Conservation (phyloP, 2,888 invertebrate genomes). For the Rhopalosiphum nymphaeae region DNA sequence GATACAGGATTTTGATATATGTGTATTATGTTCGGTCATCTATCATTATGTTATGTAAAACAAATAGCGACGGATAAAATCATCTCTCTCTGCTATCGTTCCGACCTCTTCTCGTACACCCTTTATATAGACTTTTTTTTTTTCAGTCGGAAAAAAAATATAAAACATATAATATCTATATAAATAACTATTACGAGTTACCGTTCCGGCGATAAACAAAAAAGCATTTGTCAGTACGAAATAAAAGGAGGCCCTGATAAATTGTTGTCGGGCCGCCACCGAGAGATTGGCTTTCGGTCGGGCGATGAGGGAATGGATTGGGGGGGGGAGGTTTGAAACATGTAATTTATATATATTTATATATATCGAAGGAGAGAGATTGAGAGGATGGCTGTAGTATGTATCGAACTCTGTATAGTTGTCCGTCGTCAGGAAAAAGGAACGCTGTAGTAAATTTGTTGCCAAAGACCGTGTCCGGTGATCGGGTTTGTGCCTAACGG, state of each 20-base stretch:
- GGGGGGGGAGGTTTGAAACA: background rate
- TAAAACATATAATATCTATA: slow-evolving; percentile 25
- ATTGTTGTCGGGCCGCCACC: slow-evolving; percentile 44
- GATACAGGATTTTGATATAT: slow-evolving; percentile 42
- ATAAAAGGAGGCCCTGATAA: slow-evolving; percentile 52
- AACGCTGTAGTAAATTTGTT: slow-evolving; percentile 39
- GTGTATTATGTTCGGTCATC: slow-evolving; percentile 43
- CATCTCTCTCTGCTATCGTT: background rate
- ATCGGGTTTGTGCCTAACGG: slow-evolving; percentile 17
- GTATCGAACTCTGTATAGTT: background rate
- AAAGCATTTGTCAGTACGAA: slow-evolving; percentile 60
- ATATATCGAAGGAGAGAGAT: background rate
- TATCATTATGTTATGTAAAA: slow-evolving; percentile 59
- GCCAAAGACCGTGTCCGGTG: slow-evolving; percentile 57
- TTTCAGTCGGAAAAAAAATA: background rate
- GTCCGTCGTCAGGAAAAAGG: background rate
- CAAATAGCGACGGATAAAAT: slow-evolving; percentile 56
- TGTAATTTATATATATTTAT: slow-evolving; percentile 20
- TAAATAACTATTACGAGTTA: slow-evolving; percentile 59
- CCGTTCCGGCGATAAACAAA: slow-evolving; percentile 62
- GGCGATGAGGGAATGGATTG: background rate
- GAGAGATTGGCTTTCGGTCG: slow-evolving; percentile 57
- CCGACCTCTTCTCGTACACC: slow-evolving; percentile 1
- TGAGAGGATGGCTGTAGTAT: background rate
- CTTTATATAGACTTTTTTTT: slow-evolving; percentile 15